Evolutionary conservation across 2,797 vertebrate genomes (phyloP).

Genomic region (Bradypodion pumilum): DNA sequence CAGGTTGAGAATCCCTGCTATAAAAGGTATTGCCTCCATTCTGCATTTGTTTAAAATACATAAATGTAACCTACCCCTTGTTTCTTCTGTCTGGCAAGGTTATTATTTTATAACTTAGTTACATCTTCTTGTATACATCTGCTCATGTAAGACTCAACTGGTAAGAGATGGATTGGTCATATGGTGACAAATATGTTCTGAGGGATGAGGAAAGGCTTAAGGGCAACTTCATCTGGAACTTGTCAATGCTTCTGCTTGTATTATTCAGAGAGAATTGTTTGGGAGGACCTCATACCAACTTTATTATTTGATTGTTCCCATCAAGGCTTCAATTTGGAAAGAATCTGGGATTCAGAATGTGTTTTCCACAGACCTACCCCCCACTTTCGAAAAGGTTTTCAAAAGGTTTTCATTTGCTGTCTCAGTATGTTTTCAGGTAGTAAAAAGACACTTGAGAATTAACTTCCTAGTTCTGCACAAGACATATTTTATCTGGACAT

Average conservation of each 20-base stretch:
- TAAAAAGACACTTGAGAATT: not conserved
- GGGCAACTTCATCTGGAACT: not conserved
- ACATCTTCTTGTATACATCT: not conserved
- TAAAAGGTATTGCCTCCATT: too few species aligned
- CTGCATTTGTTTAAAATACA: too few species aligned
- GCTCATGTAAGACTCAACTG: not conserved
- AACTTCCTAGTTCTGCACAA: not conserved
- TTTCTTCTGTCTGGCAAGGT: not conserved
- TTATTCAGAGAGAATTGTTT: conserved; percentile 19
- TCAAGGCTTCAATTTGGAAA: not conserved
- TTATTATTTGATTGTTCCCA: accelerated
- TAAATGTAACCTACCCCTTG: not conserved
- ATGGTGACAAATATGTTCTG: not conserved
- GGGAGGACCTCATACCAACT: not conserved
- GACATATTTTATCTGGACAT: not conserved
- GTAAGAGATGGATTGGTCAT: conserved; percentile 2
- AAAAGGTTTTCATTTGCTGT: not conserved
- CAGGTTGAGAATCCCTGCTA: too few species aligned
- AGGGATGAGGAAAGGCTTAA: not conserved
- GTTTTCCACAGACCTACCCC: accelerated
- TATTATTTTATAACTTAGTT: not conserved
- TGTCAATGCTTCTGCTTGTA: not conserved
- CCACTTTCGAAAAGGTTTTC: not conserved
- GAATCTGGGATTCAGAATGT: accelerated
- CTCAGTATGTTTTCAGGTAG: accelerated